Evolutionary conservation across 1,140 invertebrate genomes (phyloP).

Genomic region (Chironomus tepperi): DNA sequence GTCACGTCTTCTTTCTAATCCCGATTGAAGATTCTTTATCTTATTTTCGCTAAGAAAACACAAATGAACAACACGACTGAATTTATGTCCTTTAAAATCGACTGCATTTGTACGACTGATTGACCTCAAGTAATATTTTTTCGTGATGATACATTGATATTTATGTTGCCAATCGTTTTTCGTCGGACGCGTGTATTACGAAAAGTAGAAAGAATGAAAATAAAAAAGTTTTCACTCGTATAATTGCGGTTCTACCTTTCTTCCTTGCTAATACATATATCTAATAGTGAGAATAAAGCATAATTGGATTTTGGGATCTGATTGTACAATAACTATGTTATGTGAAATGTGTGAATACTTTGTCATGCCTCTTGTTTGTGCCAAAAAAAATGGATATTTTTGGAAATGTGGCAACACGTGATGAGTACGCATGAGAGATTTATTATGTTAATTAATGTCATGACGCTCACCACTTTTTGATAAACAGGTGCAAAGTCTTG

Average conservation of each 20-base stretch:
- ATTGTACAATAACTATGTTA: not conserved
- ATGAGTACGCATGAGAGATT: not conserved
- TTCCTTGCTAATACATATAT: not conserved
- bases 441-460: not conserved
- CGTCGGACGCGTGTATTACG: not conserved
- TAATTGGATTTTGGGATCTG: not conserved
- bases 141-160: not conserved
- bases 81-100: not conserved
- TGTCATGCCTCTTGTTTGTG: too few species aligned
- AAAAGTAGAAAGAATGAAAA: not conserved
- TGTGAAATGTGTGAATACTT: too few species aligned
- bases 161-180: not conserved
- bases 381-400: too few species aligned
- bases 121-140: constrained; percentile 4
- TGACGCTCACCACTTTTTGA: constrained; percentile 19
- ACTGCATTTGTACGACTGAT: constrained; percentile 6
- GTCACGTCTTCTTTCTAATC: not conserved
- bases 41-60: too few species aligned
- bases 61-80: not conserved
- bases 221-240: not conserved
- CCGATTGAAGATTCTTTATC: too few species aligned
- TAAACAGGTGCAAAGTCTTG: constrained; percentile 12
- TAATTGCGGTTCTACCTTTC: not conserved
- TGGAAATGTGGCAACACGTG: not conserved
- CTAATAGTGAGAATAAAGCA: not conserved